phyloP scores from a whole-genome alignment of 2,797 vertebrate species.

The Poeciliopsis infans region DNA sequence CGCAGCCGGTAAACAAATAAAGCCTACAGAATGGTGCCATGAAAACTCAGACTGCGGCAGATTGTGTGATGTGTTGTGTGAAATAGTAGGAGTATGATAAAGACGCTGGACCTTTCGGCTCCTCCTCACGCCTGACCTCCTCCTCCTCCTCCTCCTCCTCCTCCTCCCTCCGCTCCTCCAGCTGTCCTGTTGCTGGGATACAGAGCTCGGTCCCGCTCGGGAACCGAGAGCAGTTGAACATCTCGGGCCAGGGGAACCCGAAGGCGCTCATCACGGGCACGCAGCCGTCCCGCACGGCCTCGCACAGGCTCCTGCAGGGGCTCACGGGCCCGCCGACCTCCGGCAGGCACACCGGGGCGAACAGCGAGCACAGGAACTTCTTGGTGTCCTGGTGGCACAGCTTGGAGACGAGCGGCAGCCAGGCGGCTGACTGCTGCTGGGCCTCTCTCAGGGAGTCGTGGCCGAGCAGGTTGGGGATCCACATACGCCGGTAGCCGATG shows the following conservation, averaged over 20 bases:
- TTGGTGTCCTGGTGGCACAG: constrained; percentile 83
- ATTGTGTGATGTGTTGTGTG: background rate
- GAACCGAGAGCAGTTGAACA: constrained; percentile 85
- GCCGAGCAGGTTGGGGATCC: constrained; percentile 85
- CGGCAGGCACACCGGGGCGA: constrained; percentile 83
- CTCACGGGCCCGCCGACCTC: constrained; percentile 77
- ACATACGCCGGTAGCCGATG: constrained; percentile 84
- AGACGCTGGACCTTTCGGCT: constrained; percentile 62
- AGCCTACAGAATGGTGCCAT: background rate
- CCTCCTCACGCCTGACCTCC: constrained; percentile 67
- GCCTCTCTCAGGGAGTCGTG: constrained; percentile 81
- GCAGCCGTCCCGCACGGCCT: constrained; percentile 81
- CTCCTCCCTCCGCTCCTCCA: constrained; percentile 40
- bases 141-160: background rate
- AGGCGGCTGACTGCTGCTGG: constrained; percentile 83
- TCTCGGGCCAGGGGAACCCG: constrained; percentile 86
- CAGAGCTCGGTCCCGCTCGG: constrained; percentile 80
- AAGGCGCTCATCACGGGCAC: constrained; percentile 86
- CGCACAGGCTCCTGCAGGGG: constrained; percentile 81
- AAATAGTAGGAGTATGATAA: background rate
- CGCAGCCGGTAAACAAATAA: background rate
- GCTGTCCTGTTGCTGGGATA: constrained; percentile 73
- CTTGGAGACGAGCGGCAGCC: constrained; percentile 84
- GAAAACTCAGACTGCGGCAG: background rate
- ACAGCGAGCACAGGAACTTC: constrained; percentile 86